Conservation (phyloP, 2,888 invertebrate genomes). For the Spatulosminthurus flaviceps region DNA sequence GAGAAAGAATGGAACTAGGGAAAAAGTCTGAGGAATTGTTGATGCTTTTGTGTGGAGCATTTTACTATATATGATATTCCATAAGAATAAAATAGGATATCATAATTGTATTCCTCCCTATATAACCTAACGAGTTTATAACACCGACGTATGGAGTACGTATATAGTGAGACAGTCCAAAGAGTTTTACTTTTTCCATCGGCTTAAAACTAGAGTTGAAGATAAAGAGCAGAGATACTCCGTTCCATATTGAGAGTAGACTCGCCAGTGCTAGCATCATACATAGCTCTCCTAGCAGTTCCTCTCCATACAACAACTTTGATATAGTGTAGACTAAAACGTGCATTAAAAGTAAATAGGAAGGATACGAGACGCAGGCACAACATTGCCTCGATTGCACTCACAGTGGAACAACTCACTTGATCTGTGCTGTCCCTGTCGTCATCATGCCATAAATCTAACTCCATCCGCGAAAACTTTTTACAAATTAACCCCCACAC, state of each 20-base stretch:
- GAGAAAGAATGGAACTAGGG: not conserved
- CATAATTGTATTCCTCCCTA: not conserved
- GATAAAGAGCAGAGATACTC: no score
- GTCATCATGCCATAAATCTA: constrained; percentile 48
- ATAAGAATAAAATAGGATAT: not conserved
- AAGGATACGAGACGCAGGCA: constrained; percentile 7
- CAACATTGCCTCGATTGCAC: constrained; percentile 13
- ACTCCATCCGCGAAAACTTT: constrained; percentile 23
- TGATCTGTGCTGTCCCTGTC: constrained; percentile 40
- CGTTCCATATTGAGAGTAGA: no score
- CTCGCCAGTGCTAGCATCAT: no score
- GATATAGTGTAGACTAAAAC: no score
- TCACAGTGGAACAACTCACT: constrained; percentile 40
- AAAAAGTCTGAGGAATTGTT: not conserved
- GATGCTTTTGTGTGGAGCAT: no score
- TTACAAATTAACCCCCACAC: constrained; percentile 18
- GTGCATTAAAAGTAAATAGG: constrained; percentile 12
- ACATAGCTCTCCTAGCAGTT: no score
- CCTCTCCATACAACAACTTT: no score
- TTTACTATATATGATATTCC: no score
- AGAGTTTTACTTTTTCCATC: no score
- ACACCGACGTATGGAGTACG: not conserved
- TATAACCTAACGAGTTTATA: not conserved
- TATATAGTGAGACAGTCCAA: no score
- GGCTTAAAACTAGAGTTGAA: not conserved